Conservation (phyloP, 2,797 vertebrate genomes). For the Xiphophorus birchmanni region DNA sequence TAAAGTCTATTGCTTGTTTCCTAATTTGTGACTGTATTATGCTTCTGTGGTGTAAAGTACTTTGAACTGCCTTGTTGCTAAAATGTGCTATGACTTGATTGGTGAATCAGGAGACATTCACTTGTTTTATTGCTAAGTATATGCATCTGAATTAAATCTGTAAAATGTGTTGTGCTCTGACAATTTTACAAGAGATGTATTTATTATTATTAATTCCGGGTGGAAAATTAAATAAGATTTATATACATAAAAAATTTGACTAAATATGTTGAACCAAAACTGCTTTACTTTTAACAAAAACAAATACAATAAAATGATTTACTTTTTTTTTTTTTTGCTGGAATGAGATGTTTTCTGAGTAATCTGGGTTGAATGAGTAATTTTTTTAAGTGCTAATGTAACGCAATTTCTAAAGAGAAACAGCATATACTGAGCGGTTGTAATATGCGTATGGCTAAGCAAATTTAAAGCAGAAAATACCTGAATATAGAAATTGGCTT, state of each 20-base stretch:
- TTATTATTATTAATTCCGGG: neutral
- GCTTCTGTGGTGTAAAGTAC: no score
- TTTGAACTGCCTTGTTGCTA: no score
- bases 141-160: conserved; percentile 26
- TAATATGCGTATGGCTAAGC: neutral
- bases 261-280: neutral
- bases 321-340: no score
- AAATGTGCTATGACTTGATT: neutral
- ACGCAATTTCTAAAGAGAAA: neutral
- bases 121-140: conserved; percentile 34
- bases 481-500: neutral
- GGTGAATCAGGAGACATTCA: conserved; percentile 21
- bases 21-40: no score
- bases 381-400: neutral
- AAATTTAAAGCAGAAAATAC: neutral
- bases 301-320: neutral
- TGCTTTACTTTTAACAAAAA: neutral
- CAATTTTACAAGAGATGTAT: conserved; percentile 14
- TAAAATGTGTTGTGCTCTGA: conserved; percentile 12
- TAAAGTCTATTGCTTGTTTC: no score
- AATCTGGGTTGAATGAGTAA: neutral
- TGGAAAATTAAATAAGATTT: neutral
- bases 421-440: neutral
- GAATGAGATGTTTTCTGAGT: neutral
- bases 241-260: no score